phyloP scores from a whole-genome alignment of 2,888 invertebrate species.

The Rhamnusium bicolor region DNA sequence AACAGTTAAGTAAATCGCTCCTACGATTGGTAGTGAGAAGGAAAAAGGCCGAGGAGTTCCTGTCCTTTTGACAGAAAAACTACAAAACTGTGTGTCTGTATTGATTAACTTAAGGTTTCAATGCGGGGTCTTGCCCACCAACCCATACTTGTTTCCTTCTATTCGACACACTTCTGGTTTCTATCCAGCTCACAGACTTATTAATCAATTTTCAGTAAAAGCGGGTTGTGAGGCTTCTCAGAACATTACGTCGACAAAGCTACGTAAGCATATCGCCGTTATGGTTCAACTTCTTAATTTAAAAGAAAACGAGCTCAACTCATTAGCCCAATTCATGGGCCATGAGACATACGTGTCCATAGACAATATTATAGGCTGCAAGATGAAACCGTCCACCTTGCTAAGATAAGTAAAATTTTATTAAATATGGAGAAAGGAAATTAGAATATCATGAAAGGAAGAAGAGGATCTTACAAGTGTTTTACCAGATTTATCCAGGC shows the following conservation, averaged over 20 bases:
- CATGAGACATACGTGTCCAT: neutral
- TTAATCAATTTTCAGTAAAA: constrained; percentile 6
- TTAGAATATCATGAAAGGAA: constrained; percentile 11
- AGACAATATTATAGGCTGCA: constrained; percentile 19
- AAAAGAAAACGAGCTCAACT: constrained; percentile 11
- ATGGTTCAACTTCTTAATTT: constrained; percentile 23
- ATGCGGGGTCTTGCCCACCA: neutral
- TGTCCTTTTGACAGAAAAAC: constrained; percentile 10
- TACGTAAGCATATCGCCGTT: constrained; percentile 17
- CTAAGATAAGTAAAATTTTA: constrained; percentile 20
- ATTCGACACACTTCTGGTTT: neutral
- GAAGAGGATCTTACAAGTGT: neutral
- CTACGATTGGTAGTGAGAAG: constrained; percentile 23
- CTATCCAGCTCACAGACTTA: neutral
- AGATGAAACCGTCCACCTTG: constrained; percentile 17
- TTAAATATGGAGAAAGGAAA: constrained; percentile 24
- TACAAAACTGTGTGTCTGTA: neutral
- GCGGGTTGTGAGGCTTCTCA: constrained; percentile 10
- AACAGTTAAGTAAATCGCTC: constrained; percentile 7
- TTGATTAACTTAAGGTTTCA: neutral
- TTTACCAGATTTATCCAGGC: constrained; percentile 2
- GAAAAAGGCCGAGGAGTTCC: constrained; percentile 30
- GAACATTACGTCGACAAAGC: constrained; percentile 12
- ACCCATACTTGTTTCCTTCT: constrained; percentile 21
- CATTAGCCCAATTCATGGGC: neutral